Evolutionary conservation across 1,140 invertebrate species (phyloP).

Genomic region (honey bee (Apis mellifera)): DNA sequence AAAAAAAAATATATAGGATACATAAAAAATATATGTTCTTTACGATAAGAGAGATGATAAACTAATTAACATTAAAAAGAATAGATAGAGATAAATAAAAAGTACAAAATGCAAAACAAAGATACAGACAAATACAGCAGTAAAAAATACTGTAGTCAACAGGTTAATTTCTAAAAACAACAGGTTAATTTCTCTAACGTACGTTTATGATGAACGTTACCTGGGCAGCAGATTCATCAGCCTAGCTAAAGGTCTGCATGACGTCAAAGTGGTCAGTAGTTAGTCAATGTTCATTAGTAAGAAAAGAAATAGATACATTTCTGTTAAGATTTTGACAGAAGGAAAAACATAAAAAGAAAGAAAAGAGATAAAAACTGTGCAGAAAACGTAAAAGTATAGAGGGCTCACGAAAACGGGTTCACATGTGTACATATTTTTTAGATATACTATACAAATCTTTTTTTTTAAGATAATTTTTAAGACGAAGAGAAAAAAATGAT

Average conservation of each 20-base stretch:
- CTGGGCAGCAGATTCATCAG: constrained; percentile 81
- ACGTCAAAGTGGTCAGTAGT: constrained; percentile 79
- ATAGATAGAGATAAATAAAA: constrained; percentile 13
- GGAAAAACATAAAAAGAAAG: constrained; percentile 63
- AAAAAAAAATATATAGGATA: background rate
- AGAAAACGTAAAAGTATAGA: constrained; percentile 42
- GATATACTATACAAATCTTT: background rate
- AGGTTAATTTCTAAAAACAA: constrained; percentile 69
- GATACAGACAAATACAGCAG: constrained; percentile 8
- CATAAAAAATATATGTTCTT: background rate
- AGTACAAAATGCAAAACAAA: constrained; percentile 18
- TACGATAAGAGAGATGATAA: background rate
- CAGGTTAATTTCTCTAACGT: constrained; percentile 73
- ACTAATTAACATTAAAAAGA: background rate
- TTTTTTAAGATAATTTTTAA: background rate
- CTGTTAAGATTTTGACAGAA: constrained; percentile 66
- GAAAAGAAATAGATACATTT: constrained; percentile 77
- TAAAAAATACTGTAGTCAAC: constrained; percentile 13
- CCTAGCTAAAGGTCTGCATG: constrained; percentile 82
- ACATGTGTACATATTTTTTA: background rate
- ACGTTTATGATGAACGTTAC: constrained; percentile 80
- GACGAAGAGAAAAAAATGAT: background rate
- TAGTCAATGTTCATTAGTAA: constrained; percentile 72
- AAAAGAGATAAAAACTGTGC: constrained; percentile 65
- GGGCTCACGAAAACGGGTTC: background rate